These are phyloP conservation scores for Ochropacha duplaris DNA, from an alignment of 2,888 invertebrate species.

Conservation along the genomic window DNA sequence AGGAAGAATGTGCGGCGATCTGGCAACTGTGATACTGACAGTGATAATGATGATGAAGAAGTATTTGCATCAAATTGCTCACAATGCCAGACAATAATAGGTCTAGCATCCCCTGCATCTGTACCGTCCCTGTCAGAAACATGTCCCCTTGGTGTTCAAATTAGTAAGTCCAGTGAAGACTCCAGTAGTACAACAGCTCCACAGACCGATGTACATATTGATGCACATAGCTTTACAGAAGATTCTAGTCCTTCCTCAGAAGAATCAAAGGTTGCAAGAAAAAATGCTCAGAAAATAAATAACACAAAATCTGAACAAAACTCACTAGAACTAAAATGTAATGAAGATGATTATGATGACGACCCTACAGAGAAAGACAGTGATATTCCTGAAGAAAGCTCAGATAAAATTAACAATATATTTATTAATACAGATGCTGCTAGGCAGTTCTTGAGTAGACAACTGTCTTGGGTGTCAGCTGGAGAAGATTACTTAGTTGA, in stretches of 20 bases:
- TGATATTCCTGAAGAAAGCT: slow-evolving; percentile 49
- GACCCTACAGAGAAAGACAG: slow-evolving; percentile 50
- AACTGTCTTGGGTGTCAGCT: slow-evolving; percentile 88
- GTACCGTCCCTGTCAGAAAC: slow-evolving; percentile 85
- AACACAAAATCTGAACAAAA: slow-evolving; percentile 46
- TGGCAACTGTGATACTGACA: slow-evolving; percentile 82
- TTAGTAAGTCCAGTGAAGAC: slow-evolving; percentile 84
- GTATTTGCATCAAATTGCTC: slow-evolving; percentile 86
- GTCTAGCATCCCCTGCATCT: slow-evolving; percentile 82
- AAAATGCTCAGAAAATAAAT: slow-evolving; percentile 59
- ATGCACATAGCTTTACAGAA: slow-evolving; percentile 80
- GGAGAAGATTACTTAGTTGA: slow-evolving; percentile 87
- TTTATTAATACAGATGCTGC: slow-evolving; percentile 92
- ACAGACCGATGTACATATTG: slow-evolving; percentile 81
- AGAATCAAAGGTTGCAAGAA: slow-evolving; percentile 77
- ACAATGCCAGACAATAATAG: slow-evolving; percentile 83
- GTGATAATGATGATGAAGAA: slow-evolving; percentile 84
- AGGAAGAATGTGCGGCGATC: slow-evolving; percentile 81
- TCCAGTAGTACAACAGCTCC: slow-evolving; percentile 84
- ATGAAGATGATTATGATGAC: slow-evolving; percentile 52
- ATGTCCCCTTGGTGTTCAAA: slow-evolving; percentile 84
- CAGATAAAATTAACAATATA: slow-evolving; percentile 84
- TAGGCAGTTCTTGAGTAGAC: slow-evolving; percentile 88
- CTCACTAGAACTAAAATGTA: slow-evolving; percentile 41
- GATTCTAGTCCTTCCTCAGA: slow-evolving; percentile 83